A percentile compares a stretch with the other conserved stretches of the same genome.
These are phyloP conservation scores for Thereuonema tuberculata DNA, from an alignment of 1,140 invertebrate species.

Conservation along the genomic window DNA sequence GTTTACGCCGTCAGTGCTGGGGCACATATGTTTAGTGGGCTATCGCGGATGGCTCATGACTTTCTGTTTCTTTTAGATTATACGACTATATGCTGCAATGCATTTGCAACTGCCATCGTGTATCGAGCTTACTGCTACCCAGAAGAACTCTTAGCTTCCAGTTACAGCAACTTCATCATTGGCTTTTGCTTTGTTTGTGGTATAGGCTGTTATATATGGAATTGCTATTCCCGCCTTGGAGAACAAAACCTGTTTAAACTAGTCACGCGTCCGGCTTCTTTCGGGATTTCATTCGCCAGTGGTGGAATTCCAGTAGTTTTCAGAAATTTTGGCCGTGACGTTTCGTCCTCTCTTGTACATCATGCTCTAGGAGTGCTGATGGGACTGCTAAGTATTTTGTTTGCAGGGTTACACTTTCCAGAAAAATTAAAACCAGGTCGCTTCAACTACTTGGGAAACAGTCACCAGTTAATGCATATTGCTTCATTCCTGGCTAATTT, in stretches of 20 bases:
- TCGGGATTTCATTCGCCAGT: constrained; percentile 11
- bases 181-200: constrained; percentile 10
- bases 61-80: constrained; percentile 40
- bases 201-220: constrained; percentile 28
- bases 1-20: constrained; percentile 35
- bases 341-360: constrained; percentile 31
- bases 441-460: constrained; percentile 38
- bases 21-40: constrained; percentile 37
- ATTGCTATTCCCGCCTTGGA: constrained; percentile 35
- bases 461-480: constrained; percentile 38
- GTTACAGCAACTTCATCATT: constrained; percentile 28
- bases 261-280: too few relatives aligned
- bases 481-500: constrained; percentile 29
- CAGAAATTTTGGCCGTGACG: constrained; percentile 31
- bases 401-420: constrained; percentile 34
- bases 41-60: constrained; percentile 34
- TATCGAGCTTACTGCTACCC: constrained; percentile 36
- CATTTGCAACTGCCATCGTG: constrained; percentile 30
- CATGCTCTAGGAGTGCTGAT: too few relatives aligned
- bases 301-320: constrained; percentile 20
- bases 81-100: constrained; percentile 33
- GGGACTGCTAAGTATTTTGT: too few relatives aligned
- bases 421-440: constrained; percentile 34
- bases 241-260: constrained; percentile 29
- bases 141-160: constrained; percentile 19